Conservation (phyloP, 92 coral and sea anemone genomes). For the Porites cylindrica region DNA sequence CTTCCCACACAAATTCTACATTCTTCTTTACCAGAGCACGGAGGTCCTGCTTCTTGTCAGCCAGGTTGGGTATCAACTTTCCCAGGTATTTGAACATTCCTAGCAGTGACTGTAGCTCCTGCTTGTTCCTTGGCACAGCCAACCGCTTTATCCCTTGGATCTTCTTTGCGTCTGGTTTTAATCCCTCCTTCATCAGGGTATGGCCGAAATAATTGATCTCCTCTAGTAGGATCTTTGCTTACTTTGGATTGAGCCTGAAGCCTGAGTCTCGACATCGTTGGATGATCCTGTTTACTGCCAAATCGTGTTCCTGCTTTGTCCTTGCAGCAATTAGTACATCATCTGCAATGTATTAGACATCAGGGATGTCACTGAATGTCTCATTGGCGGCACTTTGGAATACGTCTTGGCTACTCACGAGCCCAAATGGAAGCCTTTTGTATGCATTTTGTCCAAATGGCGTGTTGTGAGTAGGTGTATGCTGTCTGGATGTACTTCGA, state of each 20-base stretch:
- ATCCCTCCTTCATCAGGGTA: slow-evolving; percentile 72
- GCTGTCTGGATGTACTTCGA: slow-evolving; percentile 68
- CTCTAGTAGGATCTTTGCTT: slow-evolving; percentile 73
- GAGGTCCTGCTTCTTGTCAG: slow-evolving; percentile 72
- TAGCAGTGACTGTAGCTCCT: slow-evolving; percentile 73
- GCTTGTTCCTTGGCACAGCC: slow-evolving; percentile 75
- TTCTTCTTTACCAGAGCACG: slow-evolving; percentile 76
- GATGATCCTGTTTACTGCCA: no score
- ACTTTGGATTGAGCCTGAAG: slow-evolving; percentile 68
- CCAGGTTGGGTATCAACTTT: slow-evolving; percentile 71
- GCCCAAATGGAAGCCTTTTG: slow-evolving; percentile 69
- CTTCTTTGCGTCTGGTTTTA: slow-evolving; percentile 68
- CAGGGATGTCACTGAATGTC: no score
- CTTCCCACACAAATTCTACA: slow-evolving; percentile 66
- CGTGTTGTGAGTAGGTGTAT: slow-evolving; percentile 63
- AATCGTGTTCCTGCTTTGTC: background rate
- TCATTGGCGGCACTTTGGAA: slow-evolving; percentile 62
- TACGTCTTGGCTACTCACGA: slow-evolving; percentile 74
- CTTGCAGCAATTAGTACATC: no score
- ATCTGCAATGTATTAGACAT: no score
- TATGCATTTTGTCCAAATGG: slow-evolving; percentile 60
- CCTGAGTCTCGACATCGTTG: slow-evolving; percentile 42
- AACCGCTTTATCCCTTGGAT: slow-evolving; percentile 76
- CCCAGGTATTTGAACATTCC: slow-evolving; percentile 67
- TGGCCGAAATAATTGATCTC: slow-evolving; percentile 71